phyloP scores from a whole-genome alignment of 2,888 invertebrate species.

The Phymatocera aterrima region DNA sequence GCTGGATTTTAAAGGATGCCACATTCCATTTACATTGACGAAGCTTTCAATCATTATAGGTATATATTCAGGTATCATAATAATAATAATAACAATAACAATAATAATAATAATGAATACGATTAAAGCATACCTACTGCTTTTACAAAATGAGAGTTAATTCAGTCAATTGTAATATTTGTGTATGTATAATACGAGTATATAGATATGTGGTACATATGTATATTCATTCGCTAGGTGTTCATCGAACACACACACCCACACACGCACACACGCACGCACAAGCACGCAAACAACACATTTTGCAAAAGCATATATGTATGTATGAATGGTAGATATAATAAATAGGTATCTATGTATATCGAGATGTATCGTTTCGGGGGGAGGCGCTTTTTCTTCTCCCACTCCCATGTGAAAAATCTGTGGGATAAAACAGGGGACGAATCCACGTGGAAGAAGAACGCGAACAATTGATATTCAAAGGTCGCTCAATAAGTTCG shows the following conservation, averaged over 20 bases:
- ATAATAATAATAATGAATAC: constrained; percentile 47
- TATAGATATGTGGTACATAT: constrained; percentile 51
- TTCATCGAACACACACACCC: constrained; percentile 49
- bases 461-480: too few relatives aligned
- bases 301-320: constrained; percentile 45
- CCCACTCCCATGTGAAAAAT: too few relatives aligned
- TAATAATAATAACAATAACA: neutral
- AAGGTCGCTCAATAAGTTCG: too few relatives aligned
- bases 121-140: constrained; percentile 66
- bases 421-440: too few relatives aligned
- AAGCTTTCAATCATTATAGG: constrained; percentile 67
- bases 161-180: neutral
- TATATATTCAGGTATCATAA: constrained; percentile 38
- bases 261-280: too few relatives aligned
- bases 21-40: constrained; percentile 74
- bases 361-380: too few relatives aligned
- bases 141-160: constrained; percentile 66
- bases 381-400: neutral
- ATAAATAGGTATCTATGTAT: neutral
- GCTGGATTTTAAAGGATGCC: constrained; percentile 72
- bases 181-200: neutral
- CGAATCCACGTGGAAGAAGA: too few relatives aligned
- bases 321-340: neutral
- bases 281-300: too few relatives aligned
- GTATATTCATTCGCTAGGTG: constrained; percentile 53